Evolutionary conservation across 2,888 invertebrate genomes (phyloP).

Genomic region (Melinaea menophilus): DNA sequence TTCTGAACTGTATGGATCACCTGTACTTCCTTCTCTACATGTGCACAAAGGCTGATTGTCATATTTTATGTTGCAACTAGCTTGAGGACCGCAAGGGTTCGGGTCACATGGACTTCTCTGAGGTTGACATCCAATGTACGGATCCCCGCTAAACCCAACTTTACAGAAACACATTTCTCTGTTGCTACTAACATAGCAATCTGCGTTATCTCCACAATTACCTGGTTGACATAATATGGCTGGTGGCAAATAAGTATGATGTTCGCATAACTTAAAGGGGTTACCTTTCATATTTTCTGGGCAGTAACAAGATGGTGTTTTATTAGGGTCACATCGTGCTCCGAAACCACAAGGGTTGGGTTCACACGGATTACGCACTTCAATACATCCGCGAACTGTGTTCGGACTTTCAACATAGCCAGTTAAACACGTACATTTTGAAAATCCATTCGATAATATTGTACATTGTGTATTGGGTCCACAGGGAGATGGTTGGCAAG

Average conservation of each 20-base stretch:
- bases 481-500: conserved; percentile 91
- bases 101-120: conserved; percentile 86
- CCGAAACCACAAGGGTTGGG: conserved; percentile 88
- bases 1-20: conserved; percentile 83
- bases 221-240: conserved; percentile 86
- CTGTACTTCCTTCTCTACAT: conserved; percentile 86
- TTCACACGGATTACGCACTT: conserved; percentile 87
- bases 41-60: conserved; percentile 84
- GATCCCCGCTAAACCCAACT: conserved; percentile 86
- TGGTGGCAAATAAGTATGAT: conserved; percentile 73
- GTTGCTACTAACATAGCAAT: conserved; percentile 89
- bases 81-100: conserved; percentile 89
- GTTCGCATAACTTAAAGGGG: conserved; percentile 86
- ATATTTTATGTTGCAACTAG: conserved; percentile 82
- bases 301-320: conserved; percentile 90
- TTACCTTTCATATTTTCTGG: conserved; percentile 90
- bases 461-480: conserved; percentile 93
- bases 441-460: conserved; percentile 85
- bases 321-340: conserved; percentile 87
- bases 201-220: conserved; percentile 89
- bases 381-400: conserved; percentile 90
- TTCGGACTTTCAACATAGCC: conserved; percentile 92
- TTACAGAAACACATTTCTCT: conserved; percentile 91
- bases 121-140: conserved; percentile 85
- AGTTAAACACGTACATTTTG: conserved; percentile 91